Evolutionary conservation across 2,113 vertebrate genomes (phyloP).

Genomic region (Thalassarche chlororhynchos): DNA sequence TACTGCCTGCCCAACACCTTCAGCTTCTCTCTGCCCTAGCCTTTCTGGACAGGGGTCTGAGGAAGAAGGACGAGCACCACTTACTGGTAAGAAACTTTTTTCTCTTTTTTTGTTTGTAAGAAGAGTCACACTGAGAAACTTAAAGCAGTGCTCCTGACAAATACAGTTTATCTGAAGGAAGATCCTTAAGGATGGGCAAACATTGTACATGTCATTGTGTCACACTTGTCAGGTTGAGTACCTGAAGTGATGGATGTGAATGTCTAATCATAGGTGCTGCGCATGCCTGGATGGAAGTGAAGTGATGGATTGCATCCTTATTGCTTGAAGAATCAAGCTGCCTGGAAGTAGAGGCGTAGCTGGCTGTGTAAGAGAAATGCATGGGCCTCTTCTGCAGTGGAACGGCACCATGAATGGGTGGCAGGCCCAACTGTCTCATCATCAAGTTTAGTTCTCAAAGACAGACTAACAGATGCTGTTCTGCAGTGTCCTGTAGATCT

Average conservation of each 20-base stretch:
- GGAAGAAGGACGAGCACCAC: background rate
- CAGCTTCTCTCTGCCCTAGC: background rate
- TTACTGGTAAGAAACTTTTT: background rate
- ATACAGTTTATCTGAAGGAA: background rate
- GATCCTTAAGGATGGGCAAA: background rate
- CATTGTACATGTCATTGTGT: rapidly evolving
- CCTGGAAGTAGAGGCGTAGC: background rate
- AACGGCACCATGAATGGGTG: rapidly evolving
- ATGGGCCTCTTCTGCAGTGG: background rate
- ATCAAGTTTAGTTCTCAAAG: background rate
- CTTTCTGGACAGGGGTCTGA: rapidly evolving
- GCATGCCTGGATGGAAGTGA: background rate
- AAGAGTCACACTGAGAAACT: background rate
- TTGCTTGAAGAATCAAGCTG: background rate
- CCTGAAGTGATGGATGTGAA: background rate
- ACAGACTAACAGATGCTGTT: background rate
- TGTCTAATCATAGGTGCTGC: background rate
- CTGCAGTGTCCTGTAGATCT: background rate
- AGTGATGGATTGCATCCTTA: background rate
- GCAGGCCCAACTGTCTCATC: background rate
- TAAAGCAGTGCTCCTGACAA: background rate
- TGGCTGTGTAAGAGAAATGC: background rate
- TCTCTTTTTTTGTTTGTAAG: background rate
- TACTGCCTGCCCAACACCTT: rapidly evolving
- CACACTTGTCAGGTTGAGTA: background rate